Conservation (phyloP, 1,140 invertebrate genomes). For the Hyposmocoma kahamanoa region DNA sequence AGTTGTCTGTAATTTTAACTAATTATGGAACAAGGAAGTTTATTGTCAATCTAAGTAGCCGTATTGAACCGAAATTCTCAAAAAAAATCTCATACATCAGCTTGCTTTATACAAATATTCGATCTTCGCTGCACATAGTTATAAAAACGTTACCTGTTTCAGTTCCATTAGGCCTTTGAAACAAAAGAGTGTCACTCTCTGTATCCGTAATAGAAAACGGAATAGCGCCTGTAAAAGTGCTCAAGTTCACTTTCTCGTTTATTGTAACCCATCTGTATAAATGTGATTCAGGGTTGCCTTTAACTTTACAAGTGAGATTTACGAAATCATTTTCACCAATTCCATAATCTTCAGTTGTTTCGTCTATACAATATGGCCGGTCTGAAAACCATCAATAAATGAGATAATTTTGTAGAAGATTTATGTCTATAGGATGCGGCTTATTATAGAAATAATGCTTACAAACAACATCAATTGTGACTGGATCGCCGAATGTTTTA, state of each 20-base stretch:
- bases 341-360: constrained; percentile 40
- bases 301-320: constrained; percentile 52
- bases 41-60: too few species aligned
- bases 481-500: constrained; percentile 39
- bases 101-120: too few species aligned
- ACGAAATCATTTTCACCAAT: constrained; percentile 39
- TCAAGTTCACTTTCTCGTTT: constrained; percentile 30
- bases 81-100: too few species aligned
- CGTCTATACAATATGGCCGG: constrained; percentile 46
- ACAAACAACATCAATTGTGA: constrained; percentile 52
- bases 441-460: too few species aligned
- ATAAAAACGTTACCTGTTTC: too few species aligned
- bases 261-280: constrained; percentile 50
- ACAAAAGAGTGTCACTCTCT: constrained; percentile 27
- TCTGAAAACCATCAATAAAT: too few species aligned
- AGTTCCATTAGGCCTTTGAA: constrained; percentile 41
- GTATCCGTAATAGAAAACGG: constrained; percentile 37
- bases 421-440: too few species aligned
- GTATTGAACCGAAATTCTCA: too few species aligned
- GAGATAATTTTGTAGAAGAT: too few species aligned
- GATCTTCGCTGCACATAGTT: too few species aligned
- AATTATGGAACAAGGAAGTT: too few species aligned
- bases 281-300: constrained; percentile 35
- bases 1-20: too few species aligned
- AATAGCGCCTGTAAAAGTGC: constrained; percentile 22